Conservation (phyloP, 2,797 vertebrate species). For the Ambastaia sidthimunki region DNA sequence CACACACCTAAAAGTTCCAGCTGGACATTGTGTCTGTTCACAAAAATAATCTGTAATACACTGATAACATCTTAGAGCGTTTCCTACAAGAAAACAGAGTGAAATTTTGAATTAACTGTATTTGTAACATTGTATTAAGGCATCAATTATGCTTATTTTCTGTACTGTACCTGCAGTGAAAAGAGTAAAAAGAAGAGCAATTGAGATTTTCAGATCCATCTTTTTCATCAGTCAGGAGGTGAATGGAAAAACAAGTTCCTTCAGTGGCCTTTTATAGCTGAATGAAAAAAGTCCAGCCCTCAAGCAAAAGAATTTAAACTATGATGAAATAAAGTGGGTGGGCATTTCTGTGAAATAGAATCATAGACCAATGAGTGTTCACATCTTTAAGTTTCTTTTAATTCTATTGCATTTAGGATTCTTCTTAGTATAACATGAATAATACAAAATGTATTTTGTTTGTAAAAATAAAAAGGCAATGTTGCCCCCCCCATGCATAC, state of each 20-base stretch:
- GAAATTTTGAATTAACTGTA: not conserved
- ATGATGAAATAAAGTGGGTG: too few relatives aligned
- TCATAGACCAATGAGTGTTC: too few relatives aligned
- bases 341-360: too few relatives aligned
- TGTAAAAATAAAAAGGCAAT: too few relatives aligned
- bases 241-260: not conserved
- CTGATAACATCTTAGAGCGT: slow-evolving; percentile 5
- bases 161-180: slow-evolving; percentile 15
- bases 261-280: not conserved
- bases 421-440: too few relatives aligned
- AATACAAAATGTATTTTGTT: too few relatives aligned
- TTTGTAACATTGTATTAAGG: not conserved
- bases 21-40: not conserved
- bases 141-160: not conserved
- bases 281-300: too few relatives aligned
- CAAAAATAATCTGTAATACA: too few relatives aligned
- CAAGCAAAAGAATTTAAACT: too few relatives aligned
- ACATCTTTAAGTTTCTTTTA: too few relatives aligned
- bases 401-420: too few relatives aligned
- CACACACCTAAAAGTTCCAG: not conserved
- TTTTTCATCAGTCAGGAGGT: slow-evolving; percentile 1
- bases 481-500: too few relatives aligned
- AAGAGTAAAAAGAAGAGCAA: not conserved
- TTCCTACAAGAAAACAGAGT: slow-evolving; percentile 18
- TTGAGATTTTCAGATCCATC: slow-evolving; percentile 16